Base-by-base conservation (phyloP, 2,113 vertebrate genomes). In the Peucedramus taeniatus region DNA sequence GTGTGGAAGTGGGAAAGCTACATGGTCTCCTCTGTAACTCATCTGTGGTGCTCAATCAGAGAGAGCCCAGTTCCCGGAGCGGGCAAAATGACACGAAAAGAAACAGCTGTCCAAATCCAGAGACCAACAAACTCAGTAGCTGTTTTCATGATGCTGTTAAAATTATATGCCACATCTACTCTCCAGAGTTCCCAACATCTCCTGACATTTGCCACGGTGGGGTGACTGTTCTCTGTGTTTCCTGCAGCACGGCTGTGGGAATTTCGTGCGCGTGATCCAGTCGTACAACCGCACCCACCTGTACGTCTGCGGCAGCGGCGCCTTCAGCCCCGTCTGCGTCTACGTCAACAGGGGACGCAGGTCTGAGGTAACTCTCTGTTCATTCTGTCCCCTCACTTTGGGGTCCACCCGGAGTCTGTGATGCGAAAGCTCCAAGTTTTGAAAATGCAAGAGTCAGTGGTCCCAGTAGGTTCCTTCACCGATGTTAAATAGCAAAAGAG, bases 261-360 rank as follows among this genome's bases (percentile, higher is more conserved):
- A 99, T 96, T 99, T 99, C 39, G 98, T 99, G 79, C 98, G 99
- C 2, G 99, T 99, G 65, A 98, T 99, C 91, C 99, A 99, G 96
- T 98, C 98, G 0, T 99, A 98, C 95, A 99, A 99, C 89, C 98
- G 99, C 63, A 99, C 99, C 5, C 99, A 99, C 84, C 94, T 99
- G 79, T 99, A 99, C 11, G 98, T 99, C 83, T 99, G 99, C 8
- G 99, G 99, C 88, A 99, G 99, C 27, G 99, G 99, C 3, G 99
- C 99, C 3, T 99, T 99, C 98, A 99, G 99, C 78, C 99, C 99
- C 0, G 99, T 99, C 45, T 99, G 99, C 16, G 98, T 98, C 3
- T 99, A 99, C 16, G 81, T 99, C 96, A 99, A 99, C 98, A 97
- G 99, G 93, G 99, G 99, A n/a, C 98, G 99, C 71, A 97, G 99